Evolutionary conservation across 1,140 invertebrate genomes (phyloP), one percentile per base, ranked within the genome.

Genomic region (Uloborus diversus): DNA sequence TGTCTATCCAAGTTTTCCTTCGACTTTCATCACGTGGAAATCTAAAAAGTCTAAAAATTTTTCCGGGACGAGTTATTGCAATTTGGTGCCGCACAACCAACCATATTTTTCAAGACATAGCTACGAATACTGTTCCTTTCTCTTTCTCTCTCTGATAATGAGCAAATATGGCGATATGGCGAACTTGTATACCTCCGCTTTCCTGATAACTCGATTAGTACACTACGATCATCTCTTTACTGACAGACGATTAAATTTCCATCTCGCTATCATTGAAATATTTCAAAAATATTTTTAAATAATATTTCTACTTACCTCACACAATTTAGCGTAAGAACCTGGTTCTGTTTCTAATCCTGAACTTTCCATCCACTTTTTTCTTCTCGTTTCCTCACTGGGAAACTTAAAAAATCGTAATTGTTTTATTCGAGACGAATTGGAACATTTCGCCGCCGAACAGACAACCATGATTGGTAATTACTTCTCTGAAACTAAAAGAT

Each of bases 321-420:
- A 78, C 11, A 78, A 42, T 57, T 78, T 78, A 11, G 61, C 73
- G 32, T 65, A 78, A 57, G 73, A 42, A 0, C 73, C 73, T 5
- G 73, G 73, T 65, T 78, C 73, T n/a, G 35, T 28, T 20, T n/a
- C 23, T 14, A 78, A 30, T 17, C 73, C 62, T 17, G 73, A 78
- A 78, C 57, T 78, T 25, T 30, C 27, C 47, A 57, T 65, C 73
- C 73, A 78, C 32, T 37, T 27, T 66, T 78, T 78, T 53, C 73
- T 53, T 35, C 73, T 47, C 20, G 14, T 14, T 65, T 78, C 73
- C 23, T 78, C 73, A 35, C 73, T 78, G 3, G 73, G 73, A 65
- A 78, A 78, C 57, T 78, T 78, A 27, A 78, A 78, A 33, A 78
- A 78, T 37, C 73, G 42, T 62, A 78, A 65, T 27, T 78, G 61